Percentiles rank a stretch among this genome's conserved stretches.
These are phyloP conservation scores for Tholera decimalis DNA, from an alignment of 2,888 invertebrate species.

Conservation along the genomic window DNA sequence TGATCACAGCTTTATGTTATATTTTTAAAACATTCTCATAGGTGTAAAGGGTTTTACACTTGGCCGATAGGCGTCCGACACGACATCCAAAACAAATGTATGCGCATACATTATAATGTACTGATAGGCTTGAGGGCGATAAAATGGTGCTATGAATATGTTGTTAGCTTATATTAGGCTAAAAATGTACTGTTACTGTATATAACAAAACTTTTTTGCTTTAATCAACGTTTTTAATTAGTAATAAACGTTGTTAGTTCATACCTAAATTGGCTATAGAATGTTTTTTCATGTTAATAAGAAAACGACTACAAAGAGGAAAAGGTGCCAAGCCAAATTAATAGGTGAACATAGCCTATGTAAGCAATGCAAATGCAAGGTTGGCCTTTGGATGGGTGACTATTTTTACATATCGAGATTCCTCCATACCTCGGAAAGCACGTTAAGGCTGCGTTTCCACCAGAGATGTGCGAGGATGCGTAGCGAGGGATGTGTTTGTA, in stretches of 20 bases:
- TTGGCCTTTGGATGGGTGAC: too few relatives aligned
- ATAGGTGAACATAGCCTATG: too few relatives aligned
- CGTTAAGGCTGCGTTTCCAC: too few relatives aligned
- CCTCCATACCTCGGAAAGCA: too few relatives aligned
- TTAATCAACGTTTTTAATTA: neutral
- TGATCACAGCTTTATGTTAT: slow-evolving; percentile 28
- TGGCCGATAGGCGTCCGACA: slow-evolving; percentile 64
- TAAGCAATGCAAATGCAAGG: too few relatives aligned
- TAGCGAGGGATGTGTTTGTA: too few relatives aligned
- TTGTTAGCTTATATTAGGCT: neutral
- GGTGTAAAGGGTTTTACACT: slow-evolving; percentile 68
- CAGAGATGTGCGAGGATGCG: too few relatives aligned
- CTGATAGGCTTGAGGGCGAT: slow-evolving; percentile 69
- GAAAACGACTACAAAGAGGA: too few relatives aligned
- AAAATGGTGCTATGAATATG: slow-evolving; percentile 69
- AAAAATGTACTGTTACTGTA: neutral
- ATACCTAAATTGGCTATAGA: neutral
- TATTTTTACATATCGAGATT: too few relatives aligned
- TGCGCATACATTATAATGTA: slow-evolving; percentile 82
- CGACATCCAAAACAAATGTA: slow-evolving; percentile 80
- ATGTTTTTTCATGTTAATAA: too few relatives aligned
- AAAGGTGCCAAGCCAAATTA: too few relatives aligned
- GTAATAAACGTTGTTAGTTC: neutral
- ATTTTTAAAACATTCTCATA: slow-evolving; percentile 66
- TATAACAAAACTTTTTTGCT: too few relatives aligned